Evolutionary conservation across 2,797 vertebrate genomes (phyloP), one percentile per base, ranked within the genome.

Genomic region (Gadopsis bispinosus): DNA sequence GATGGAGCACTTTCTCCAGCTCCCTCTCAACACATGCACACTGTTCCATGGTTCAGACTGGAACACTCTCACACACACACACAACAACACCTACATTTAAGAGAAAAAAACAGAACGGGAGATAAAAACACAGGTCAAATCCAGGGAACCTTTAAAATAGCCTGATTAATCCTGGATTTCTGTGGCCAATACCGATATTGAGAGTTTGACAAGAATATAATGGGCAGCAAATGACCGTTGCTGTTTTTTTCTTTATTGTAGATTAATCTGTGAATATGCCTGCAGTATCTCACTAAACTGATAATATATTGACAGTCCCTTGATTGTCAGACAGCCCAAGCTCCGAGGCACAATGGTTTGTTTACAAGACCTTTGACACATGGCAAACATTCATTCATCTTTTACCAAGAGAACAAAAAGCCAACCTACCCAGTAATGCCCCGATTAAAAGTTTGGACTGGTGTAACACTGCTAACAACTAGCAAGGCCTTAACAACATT

Each of bases 21-120:
- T 98, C 97, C 67, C 96, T 92, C 92, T 98, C 97, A 85, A 98
- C 96, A 80, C 96, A 97, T 0, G 96, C 96, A 86, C 97, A 98
- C 89, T 97, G 97, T 92, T 98, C 97, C 97, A 98, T 98, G 70
- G 64, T 81, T 89, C 79, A 84, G 84, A 82, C 87, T 84, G 77
- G 83, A 86, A 89, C 91, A 84, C 86, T 78, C 86, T 81, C 89
- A 81, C 85, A 79, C 41, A 80, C 75, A 67, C 26, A 26, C 26
- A 75, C 58, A 76, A 71, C 54, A 76, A 81, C 79, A 89, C 83
- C 88, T 93, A 17, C 12, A 78, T 19, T 56, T 14, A 56, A 31
- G 4, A 55, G 12, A 29, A 48, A 66, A 76, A 64, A 22, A 31
- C 16, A 64, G 26, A n/a, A 35, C 13, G 29, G 61, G 3, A 56